Evolutionary conservation across 2,888 invertebrate genomes (phyloP).

Genomic region (Rotaria socialis): DNA sequence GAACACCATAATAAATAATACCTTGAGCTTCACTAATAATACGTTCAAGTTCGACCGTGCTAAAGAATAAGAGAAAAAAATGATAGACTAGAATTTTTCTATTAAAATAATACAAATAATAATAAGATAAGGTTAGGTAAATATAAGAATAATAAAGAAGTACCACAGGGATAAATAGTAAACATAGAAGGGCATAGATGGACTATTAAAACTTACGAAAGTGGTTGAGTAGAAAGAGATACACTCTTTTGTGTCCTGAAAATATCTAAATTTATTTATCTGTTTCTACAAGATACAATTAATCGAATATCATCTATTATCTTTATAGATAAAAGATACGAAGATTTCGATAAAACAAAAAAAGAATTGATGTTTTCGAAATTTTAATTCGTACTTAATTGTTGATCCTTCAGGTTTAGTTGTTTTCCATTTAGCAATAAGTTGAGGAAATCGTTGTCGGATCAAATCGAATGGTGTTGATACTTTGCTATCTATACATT

Average conservation of each 20-base stretch:
- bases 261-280: not conserved
- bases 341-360: too few relatives aligned
- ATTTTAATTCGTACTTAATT: not conserved
- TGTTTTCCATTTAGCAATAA: slow-evolving; percentile 32
- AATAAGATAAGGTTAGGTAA: not conserved
- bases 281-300: too few relatives aligned
- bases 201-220: not conserved
- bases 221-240: not conserved
- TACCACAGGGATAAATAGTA: not conserved
- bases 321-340: too few relatives aligned
- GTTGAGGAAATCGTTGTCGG: slow-evolving; percentile 20
- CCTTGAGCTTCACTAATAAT: not conserved
- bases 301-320: too few relatives aligned
- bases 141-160: not conserved
- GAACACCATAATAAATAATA: not conserved
- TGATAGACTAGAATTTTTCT: not conserved
- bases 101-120: not conserved
- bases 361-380: not conserved
- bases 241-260: not conserved
- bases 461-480: not conserved
- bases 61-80: not conserved
- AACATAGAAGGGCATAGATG: not conserved
- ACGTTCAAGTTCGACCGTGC: slow-evolving; percentile 15
- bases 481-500: not conserved
- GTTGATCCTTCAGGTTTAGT: not conserved